Evolutionary conservation across 2,113 vertebrate species (phyloP), one percentile per base, ranked within the genome.

Genomic region (Calyptomena viridis): DNA sequence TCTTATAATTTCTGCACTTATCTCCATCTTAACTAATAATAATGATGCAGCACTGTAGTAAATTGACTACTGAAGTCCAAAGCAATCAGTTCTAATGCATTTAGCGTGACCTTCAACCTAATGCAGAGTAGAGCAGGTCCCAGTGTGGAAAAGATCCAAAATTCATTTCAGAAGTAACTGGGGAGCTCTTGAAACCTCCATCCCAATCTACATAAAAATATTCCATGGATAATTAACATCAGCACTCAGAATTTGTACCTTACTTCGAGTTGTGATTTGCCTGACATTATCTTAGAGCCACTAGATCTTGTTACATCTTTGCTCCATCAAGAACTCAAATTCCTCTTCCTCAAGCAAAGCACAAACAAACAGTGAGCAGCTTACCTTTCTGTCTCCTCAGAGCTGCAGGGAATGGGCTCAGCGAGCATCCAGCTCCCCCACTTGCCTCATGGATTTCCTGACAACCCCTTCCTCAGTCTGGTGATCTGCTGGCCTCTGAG

Each of bases 1-100:
- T 94, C 39, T 60, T 71, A 20, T 44, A 68, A 82, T 81, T 91
- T 80, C 77, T 64, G 10, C 52, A 49, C 31, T 89, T 92, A 82
- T 72, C 64, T 95, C 49, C 64, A 86, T 92, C 77, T 75, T 66
- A 59, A 90, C 79, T 85, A 92, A 73, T 84, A 90, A 87, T 90
- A 85, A 62, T 46, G 46, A 50, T 27, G 55, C 0, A 0, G 71
- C 79, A 83, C 83, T 49, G 37, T 6, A 84, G 67, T 80, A 87
- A 88, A 80, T 55, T 40, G 44, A 73, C 86, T 86, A 37, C 55
- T 46, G 55, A 24, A 80, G 50, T 62, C 75, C 79, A 84, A 84
- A 80, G 83, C 85, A 80, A 86, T 88, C 50, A 50, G 42, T 77
- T 84, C 33, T 37, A 64, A 67, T 2, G 28, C 79, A 76, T 90